Conservation (phyloP, 2,113 vertebrate species). For the Baryphthengus martii region DNA sequence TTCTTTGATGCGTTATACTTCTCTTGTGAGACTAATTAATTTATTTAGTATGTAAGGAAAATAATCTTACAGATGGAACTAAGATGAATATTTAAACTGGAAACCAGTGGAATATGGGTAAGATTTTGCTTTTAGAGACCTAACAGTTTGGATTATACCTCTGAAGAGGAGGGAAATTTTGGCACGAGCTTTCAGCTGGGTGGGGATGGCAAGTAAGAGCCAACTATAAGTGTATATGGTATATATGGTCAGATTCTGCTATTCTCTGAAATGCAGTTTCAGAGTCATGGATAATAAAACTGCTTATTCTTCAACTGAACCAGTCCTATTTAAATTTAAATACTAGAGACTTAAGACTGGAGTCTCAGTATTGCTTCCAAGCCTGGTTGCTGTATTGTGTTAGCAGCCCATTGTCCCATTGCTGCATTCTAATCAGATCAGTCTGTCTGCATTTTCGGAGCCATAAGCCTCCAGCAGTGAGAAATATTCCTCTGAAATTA, state of each 20-base stretch:
- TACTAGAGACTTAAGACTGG: not conserved
- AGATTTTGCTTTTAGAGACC: not conserved
- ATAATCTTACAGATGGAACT: not conserved
- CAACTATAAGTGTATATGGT: no score
- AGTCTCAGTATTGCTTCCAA: not conserved
- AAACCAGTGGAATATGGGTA: not conserved
- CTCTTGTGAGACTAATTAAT: not conserved
- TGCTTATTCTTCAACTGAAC: not conserved
- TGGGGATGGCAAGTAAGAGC: not conserved
- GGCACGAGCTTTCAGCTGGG: not conserved
- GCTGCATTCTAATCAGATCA: constrained; percentile 43
- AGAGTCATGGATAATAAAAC: not conserved
- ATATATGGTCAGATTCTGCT: not conserved
- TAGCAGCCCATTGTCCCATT: constrained; percentile 5
- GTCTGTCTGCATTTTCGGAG: constrained; percentile 19
- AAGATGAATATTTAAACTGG: constrained; percentile 17
- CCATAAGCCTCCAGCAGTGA: constrained; percentile 42
- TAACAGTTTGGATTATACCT: not conserved
- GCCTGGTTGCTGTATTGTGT: not conserved
- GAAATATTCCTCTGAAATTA: constrained; percentile 38
- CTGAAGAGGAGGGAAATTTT: not conserved
- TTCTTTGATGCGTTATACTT: not conserved
- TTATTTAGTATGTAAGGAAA: not conserved
- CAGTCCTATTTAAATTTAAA: not conserved
- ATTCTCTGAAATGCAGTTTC: not conserved